phyloP scores from a whole-genome alignment of 2,797 vertebrate genomes.

The Dendrocincla tyrannina region DNA sequence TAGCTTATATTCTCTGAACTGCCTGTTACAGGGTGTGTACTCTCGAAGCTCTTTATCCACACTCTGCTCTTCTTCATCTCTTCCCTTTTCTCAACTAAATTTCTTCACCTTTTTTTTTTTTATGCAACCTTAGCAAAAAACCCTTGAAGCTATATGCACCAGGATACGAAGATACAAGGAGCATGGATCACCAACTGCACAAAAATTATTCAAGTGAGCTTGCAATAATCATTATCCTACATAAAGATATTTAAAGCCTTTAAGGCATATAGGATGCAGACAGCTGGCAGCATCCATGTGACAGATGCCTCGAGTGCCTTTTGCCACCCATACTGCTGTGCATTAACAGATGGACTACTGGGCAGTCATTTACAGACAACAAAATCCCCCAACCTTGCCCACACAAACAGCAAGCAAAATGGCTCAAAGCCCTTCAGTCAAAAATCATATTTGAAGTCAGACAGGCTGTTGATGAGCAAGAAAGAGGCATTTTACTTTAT shows the following conservation, averaged over 20 bases:
- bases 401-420: neutral
- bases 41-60: neutral
- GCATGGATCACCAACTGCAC: neutral
- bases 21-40: neutral
- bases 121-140: neutral
- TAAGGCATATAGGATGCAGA: neutral
- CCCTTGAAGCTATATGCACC: neutral
- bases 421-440: neutral
- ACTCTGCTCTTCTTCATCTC: neutral
- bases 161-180: neutral
- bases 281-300: neutral
- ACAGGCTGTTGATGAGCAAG: neutral
- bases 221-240: neutral
- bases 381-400: neutral
- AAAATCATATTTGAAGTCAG: neutral
- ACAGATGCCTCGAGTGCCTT: neutral
- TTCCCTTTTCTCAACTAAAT: neutral
- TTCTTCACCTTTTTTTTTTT: neutral
- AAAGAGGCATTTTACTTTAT: neutral
- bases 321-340: neutral
- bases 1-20: neutral
- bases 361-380: neutral
- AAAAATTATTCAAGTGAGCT: neutral
- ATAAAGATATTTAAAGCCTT: neutral
- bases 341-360: neutral